Evolutionary conservation across 2,888 invertebrate species (phyloP).

Genomic region (Torymus auratus): DNA sequence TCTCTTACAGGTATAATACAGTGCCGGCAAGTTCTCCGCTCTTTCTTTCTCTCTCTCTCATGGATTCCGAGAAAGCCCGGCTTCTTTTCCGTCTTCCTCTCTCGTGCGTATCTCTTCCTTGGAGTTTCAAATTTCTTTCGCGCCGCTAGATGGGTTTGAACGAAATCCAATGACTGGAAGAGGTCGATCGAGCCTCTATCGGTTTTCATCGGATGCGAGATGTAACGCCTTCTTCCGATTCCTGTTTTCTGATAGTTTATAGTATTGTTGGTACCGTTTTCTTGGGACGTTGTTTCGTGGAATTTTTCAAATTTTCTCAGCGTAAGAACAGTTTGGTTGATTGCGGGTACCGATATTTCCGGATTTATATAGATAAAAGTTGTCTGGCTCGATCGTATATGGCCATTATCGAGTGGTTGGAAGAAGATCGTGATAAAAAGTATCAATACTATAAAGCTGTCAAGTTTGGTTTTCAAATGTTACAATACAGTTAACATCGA

Average conservation of each 20-base stretch:
- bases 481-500: too few species aligned
- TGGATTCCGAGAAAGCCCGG: conserved; percentile 66
- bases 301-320: too few species aligned
- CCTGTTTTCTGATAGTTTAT: background rate
- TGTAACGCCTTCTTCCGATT: conserved; percentile 16
- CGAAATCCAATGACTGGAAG: too few species aligned
- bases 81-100: conserved; percentile 37
- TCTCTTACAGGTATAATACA: conserved; percentile 41
- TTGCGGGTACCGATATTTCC: too few species aligned
- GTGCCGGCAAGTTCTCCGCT: background rate
- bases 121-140: background rate
- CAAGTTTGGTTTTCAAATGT: too few species aligned
- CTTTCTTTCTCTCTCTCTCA: conserved; percentile 49
- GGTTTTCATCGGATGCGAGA: background rate
- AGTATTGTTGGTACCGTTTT: background rate
- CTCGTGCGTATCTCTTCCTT: conserved; percentile 33
- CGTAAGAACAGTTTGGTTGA: too few species aligned
- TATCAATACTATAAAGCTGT: too few species aligned
- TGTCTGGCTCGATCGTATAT: too few species aligned
- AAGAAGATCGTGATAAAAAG: too few species aligned
- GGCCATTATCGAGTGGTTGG: too few species aligned
- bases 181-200: background rate
- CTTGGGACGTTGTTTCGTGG: background rate
- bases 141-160: background rate
- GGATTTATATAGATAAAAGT: too few species aligned